Evolutionary conservation across 2,113 vertebrate genomes (phyloP), one percentile per base, ranked within the genome.

Genomic region (Catagonus wagneri): DNA sequence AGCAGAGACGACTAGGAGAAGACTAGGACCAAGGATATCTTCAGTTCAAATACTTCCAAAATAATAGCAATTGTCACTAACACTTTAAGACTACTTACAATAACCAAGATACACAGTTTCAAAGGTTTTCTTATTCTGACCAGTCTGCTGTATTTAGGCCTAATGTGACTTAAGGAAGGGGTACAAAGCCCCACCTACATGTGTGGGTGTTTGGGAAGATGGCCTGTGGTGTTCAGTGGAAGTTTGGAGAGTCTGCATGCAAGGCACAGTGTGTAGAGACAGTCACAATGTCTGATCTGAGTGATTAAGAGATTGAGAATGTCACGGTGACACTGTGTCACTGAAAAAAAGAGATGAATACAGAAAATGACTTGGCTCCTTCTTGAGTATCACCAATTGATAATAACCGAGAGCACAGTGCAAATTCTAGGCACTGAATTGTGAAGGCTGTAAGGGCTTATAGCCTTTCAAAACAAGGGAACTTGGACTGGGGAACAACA

Each of bases 271-370:
- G 32, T 44, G 72, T 85, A 74, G 72, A 80, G 60, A 95, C 32
- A 93, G 44, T 87, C 80, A 83, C 11, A 71, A n/a, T 65, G 20
- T 84, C 44, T 87, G 80, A 90, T 34, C 71, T 90, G 54, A 94
- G 54, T 90, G 89, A 87, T 84, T 76, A 94, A 92, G 80, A 94
- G 68, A 75, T 52, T 76, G 61, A 94, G 61, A 95, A 97, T 90
- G 80, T 96, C 88, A 96, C 27, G 10, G 32, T 93, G 95, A 96
- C 79, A 93, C 63, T 90, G 63, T 89, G 83, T 81, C 88, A 88
- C 81, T 52, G 68, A 83, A 56, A 81, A 94, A 93, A 72, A 72
- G 8, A 87, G 50, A 54, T 22, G 50, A 93, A 44, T 78, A 71
- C 3, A 95, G 76, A 89, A 95, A 89, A 96, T 96, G 54, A 89